A percentile compares a stretch with the other conserved stretches of the same genome.
These are phyloP conservation scores for Eulemur coronatus DNA, from an alignment of 2,797 vertebrate genomes.

Conservation along the genomic window DNA sequence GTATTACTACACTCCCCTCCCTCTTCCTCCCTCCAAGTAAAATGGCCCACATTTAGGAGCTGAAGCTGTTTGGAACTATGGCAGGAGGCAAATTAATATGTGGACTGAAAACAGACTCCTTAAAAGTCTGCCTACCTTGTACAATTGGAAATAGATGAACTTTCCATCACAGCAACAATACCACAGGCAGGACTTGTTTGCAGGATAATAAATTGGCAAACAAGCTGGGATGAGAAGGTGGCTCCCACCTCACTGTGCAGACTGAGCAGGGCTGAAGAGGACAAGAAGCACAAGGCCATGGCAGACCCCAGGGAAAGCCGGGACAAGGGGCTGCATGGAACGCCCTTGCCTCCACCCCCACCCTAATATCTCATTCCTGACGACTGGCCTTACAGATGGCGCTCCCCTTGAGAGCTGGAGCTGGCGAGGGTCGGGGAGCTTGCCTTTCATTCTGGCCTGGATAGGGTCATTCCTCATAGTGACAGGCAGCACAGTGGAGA, in stretches of 20 bases:
- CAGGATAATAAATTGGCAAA: constrained; percentile 43
- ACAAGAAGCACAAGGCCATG: not conserved
- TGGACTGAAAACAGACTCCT: constrained; percentile 60
- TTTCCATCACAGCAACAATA: constrained; percentile 47
- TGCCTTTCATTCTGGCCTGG: not conserved
- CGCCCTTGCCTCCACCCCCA: no score
- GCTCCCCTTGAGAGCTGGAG: not conserved
- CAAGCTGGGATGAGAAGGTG: not conserved
- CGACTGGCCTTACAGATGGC: not conserved
- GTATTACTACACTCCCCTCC: not conserved
- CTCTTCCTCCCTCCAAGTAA: not conserved
- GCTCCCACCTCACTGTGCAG: not conserved
- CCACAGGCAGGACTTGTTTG: constrained; percentile 56
- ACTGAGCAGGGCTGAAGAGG: not conserved
- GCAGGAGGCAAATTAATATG: constrained; percentile 51
- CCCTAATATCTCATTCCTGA: not conserved
- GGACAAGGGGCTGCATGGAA: not conserved
- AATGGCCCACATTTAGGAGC: not conserved
- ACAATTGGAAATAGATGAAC: constrained; percentile 55
- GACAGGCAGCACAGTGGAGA: not conserved
- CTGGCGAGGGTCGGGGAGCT: not conserved
- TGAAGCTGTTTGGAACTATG: constrained; percentile 43
- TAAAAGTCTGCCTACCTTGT: constrained; percentile 46
- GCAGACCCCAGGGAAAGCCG: not conserved
- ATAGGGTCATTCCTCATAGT: not conserved